Percentiles rank a stretch among this genome's conserved stretches.
phyloP scores from a whole-genome alignment of 2,797 vertebrate genomes.

The Spinus pinus region DNA sequence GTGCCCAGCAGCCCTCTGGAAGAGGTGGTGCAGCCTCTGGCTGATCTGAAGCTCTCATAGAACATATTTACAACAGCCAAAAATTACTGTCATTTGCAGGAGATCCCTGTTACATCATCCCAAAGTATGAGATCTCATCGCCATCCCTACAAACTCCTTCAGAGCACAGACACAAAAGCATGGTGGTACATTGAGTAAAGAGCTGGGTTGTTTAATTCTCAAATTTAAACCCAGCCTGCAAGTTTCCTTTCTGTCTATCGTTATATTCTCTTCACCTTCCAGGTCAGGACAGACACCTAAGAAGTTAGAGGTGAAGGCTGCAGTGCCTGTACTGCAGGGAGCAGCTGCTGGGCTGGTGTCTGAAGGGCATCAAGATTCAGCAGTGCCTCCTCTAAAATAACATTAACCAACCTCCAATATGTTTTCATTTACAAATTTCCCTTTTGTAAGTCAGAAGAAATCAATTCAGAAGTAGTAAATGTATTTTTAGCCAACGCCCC shows the following conservation, averaged over 20 bases:
- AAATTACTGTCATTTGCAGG: neutral
- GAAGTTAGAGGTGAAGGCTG: neutral
- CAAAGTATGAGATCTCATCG: neutral
- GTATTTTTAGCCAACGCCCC: neutral
- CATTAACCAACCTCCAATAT: neutral
- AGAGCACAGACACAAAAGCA: neutral
- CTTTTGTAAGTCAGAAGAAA: neutral
- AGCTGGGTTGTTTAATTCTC: neutral
- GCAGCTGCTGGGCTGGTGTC: neutral
- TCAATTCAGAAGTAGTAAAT: neutral
- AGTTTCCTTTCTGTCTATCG: neutral
- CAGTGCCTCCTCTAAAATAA: neutral
- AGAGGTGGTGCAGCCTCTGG: neutral
- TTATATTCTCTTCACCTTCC: neutral
- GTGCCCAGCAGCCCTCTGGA: neutral
- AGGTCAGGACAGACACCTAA: neutral
- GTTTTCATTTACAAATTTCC: neutral
- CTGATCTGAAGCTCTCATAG: neutral
- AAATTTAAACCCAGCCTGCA: neutral
- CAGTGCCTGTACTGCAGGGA: rapidly evolving
- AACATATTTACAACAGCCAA: neutral
- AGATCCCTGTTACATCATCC: neutral
- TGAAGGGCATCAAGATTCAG: neutral
- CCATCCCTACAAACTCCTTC: neutral
- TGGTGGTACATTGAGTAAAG: rapidly evolving